These are phyloP conservation scores for Labrus mixtus DNA, from an alignment of 2,113 vertebrate genomes.

Conservation along the genomic window DNA sequence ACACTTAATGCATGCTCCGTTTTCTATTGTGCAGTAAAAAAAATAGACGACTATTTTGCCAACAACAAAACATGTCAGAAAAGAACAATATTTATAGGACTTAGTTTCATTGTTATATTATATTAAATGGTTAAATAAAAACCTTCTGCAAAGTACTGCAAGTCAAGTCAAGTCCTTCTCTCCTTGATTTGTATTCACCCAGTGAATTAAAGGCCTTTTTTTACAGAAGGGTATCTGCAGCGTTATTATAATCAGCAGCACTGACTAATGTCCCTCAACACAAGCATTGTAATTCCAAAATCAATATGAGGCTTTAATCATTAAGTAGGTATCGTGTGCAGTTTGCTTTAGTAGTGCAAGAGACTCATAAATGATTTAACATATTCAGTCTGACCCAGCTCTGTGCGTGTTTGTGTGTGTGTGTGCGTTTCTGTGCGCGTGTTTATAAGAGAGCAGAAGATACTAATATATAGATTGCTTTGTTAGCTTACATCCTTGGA, in stretches of 20 bases:
- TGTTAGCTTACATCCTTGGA: constrained; percentile 40
- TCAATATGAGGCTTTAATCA: constrained; percentile 78
- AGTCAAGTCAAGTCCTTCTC: no score
- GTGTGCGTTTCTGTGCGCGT: not conserved
- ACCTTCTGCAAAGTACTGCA: no score
- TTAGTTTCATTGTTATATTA: no score
- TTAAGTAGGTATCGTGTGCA: constrained; percentile 71
- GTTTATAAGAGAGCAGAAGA: not conserved
- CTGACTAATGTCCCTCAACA: constrained; percentile 73
- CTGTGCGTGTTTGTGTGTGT: constrained; percentile 29
- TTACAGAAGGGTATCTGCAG: constrained; percentile 57
- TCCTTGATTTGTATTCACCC: constrained; percentile 14
- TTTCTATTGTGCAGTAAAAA: no score
- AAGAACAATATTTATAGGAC: no score
- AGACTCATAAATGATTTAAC: constrained; percentile 74
- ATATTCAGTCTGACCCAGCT: constrained; percentile 54
- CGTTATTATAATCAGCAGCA: constrained; percentile 65
- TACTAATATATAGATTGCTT: constrained; percentile 9
- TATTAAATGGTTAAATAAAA: no score
- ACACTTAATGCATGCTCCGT: no score
- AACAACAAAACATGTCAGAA: no score
- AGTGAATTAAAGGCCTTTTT: constrained; percentile 55
- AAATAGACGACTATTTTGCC: no score
- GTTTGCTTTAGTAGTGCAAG: constrained; percentile 65
- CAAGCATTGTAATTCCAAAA: constrained; percentile 73